These are phyloP conservation scores for Ectemnius continuus DNA, from an alignment of 2,888 invertebrate genomes.

Conservation along the genomic window DNA sequence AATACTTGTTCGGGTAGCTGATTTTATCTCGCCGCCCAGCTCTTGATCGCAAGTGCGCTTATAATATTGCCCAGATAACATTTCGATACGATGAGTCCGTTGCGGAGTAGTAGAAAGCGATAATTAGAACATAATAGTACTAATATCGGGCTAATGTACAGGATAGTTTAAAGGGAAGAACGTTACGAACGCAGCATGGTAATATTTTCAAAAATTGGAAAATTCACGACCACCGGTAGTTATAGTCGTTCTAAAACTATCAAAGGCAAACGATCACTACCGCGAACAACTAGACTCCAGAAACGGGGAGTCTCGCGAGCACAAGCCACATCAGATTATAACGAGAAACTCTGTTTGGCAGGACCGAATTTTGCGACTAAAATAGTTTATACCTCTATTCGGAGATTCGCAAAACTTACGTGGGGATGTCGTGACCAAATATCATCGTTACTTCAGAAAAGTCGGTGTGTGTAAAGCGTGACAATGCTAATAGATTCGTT, in stretches of 20 bases:
- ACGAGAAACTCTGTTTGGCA: conserved; percentile 60
- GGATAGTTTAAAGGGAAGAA: conserved; percentile 29
- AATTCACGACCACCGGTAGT: conserved; percentile 28
- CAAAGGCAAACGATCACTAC: conserved; percentile 16
- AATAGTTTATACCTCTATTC: conserved; percentile 62
- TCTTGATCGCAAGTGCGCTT: background rate
- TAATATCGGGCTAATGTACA: conserved; percentile 33
- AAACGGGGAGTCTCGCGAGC: conserved; percentile 28
- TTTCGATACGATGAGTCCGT: conserved; percentile 5
- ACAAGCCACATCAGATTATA: conserved; percentile 45
- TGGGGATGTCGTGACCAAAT: conserved; percentile 66
- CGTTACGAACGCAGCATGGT: conserved; percentile 30
- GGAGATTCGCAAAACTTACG: conserved; percentile 68
- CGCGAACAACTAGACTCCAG: conserved; percentile 24
- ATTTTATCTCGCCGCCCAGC: background rate
- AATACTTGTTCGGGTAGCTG: conserved; percentile 6
- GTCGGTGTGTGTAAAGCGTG: conserved; percentile 48
- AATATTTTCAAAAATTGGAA: conserved; percentile 28
- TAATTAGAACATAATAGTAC: conserved; percentile 37
- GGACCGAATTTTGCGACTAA: conserved; percentile 65
- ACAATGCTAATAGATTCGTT: conserved; percentile 69
- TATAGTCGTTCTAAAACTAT: conserved; percentile 21
- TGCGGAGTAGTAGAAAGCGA: conserved; percentile 15
- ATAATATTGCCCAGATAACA: background rate
- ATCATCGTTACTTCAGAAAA: conserved; percentile 68